These are phyloP conservation scores for Drosophila melanosoma DNA, from an alignment of 2,888 invertebrate genomes.

Conservation along the genomic window DNA sequence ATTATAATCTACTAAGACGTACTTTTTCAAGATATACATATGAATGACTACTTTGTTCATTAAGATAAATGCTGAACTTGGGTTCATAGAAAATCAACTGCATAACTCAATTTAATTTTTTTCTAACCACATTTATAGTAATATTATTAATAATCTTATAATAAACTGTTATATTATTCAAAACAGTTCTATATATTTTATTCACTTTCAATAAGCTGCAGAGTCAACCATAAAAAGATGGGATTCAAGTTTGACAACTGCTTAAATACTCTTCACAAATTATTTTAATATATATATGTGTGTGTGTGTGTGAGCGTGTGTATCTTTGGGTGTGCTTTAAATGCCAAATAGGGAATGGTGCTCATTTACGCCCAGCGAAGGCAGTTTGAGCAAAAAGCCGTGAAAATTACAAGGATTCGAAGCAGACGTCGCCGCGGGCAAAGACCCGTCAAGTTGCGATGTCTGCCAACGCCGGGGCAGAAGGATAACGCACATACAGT, in stretches of 20 bases:
- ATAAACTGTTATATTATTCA: background rate
- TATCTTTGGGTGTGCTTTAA: constrained; percentile 13
- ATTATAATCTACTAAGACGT: background rate
- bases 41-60: no score
- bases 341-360: constrained; percentile 50
- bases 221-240: background rate
- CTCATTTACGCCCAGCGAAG: constrained; percentile 58
- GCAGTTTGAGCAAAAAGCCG: constrained; percentile 11
- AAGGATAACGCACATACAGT: constrained; percentile 44
- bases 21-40: no score
- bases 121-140: background rate
- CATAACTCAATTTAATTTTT: background rate
- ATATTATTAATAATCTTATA: background rate
- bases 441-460: constrained; percentile 51
- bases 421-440: constrained; percentile 15
- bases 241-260: constrained; percentile 25
- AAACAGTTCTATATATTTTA: background rate
- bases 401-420: constrained; percentile 1
- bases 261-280: constrained; percentile 51
- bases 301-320: constrained; percentile 2
- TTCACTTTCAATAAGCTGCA: background rate
- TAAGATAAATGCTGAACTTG: no score
- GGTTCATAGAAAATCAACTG: background rate
- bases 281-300: constrained; percentile 6
- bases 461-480: constrained; percentile 40